These are phyloP conservation scores for Myocastor coypus DNA, from an alignment of 2,113 vertebrate species.

Conservation along the genomic window DNA sequence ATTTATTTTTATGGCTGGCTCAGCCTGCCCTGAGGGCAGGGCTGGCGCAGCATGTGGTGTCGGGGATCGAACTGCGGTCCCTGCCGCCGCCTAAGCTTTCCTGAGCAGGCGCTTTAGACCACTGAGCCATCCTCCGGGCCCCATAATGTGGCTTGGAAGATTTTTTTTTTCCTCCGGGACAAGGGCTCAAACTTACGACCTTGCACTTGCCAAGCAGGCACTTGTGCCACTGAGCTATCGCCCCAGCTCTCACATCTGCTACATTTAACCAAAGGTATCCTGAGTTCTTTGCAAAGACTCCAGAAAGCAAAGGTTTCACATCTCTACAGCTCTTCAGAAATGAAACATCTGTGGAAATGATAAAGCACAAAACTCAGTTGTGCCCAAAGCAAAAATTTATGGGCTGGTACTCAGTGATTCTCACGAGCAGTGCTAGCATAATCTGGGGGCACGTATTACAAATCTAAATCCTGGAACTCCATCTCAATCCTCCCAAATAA, in stretches of 20 bases:
- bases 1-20: too few relatives aligned
- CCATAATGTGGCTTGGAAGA: too few relatives aligned
- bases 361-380: neutral
- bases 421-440: neutral
- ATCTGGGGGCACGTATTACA: neutral
- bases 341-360: constrained; percentile 9
- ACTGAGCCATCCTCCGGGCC: too few relatives aligned
- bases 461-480: neutral
- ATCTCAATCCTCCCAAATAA: neutral
- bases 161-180: too few relatives aligned
- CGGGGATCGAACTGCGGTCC: too few relatives aligned
- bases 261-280: neutral
- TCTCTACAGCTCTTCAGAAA: constrained; percentile 3
- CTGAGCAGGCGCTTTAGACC: too few relatives aligned
- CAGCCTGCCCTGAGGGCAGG: too few relatives aligned
- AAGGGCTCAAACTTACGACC: too few relatives aligned
- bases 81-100: too few relatives aligned
- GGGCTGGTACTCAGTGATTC: neutral
- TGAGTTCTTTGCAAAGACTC: neutral
- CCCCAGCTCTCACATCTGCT: neutral
- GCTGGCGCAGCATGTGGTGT: too few relatives aligned
- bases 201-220: too few relatives aligned
- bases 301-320: constrained; percentile 24
- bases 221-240: too few relatives aligned
- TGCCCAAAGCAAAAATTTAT: neutral